phyloP scores from a whole-genome alignment of 2,797 vertebrate species.

The Helarctos malayanus region DNA sequence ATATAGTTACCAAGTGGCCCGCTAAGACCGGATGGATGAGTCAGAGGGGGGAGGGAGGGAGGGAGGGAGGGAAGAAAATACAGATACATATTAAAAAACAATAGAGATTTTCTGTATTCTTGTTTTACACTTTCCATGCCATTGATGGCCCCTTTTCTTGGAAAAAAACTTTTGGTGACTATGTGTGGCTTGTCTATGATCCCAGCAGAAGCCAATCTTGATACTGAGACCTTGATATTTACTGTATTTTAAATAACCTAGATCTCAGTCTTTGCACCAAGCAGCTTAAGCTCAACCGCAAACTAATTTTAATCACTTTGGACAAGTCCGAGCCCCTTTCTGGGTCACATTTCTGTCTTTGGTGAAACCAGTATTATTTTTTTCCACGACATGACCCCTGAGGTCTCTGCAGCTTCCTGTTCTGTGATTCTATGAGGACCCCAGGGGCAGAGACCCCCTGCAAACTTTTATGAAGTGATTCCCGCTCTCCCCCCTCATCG shows the following conservation, averaged over 20 bases:
- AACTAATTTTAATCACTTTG: neutral
- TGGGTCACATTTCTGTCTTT: neutral
- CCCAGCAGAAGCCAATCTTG: neutral
- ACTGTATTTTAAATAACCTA: neutral
- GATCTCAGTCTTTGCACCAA: neutral
- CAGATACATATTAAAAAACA: neutral
- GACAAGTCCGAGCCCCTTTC: neutral
- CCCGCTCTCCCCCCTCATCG: too few species aligned
- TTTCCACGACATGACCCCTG: fast-evolving
- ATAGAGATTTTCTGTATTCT: neutral
- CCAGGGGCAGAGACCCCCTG: neutral
- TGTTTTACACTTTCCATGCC: neutral
- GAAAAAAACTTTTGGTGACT: neutral
- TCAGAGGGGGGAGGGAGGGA: neutral
- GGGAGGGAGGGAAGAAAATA: neutral
- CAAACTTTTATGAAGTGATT: neutral
- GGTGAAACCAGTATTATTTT: neutral
- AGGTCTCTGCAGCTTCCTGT: neutral
- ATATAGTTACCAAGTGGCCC: neutral
- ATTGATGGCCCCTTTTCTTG: neutral
- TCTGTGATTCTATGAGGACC: neutral
- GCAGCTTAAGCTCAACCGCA: neutral
- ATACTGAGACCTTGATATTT: neutral
- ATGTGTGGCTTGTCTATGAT: neutral
- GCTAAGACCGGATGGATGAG: neutral